Conservation (phyloP, 2,797 vertebrate genomes). For the Sebastes cheni region DNA sequence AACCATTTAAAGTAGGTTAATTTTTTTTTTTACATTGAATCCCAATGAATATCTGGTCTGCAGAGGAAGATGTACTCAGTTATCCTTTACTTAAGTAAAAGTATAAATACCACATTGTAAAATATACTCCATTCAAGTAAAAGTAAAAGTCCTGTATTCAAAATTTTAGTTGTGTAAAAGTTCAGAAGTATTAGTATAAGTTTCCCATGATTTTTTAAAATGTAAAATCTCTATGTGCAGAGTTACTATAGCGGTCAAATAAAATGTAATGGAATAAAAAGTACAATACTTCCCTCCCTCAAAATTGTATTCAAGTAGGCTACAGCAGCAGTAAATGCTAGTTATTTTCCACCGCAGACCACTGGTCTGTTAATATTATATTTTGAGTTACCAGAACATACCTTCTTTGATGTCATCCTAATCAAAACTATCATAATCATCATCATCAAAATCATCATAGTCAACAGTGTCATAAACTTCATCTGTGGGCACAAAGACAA, state of each 20-base stretch:
- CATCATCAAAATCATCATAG: conserved; percentile 79
- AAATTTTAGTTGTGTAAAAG: neutral
- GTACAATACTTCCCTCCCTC: too few relatives aligned
- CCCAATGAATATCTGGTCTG: neutral
- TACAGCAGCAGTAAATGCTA: too few relatives aligned
- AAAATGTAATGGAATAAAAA: neutral
- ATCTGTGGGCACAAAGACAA: conserved; percentile 28
- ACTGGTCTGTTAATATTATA: neutral
- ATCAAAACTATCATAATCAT: conserved; percentile 82
- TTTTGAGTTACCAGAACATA: conserved; percentile 30
- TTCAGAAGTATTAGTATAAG: neutral
- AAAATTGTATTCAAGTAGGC: too few relatives aligned
- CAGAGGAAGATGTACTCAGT: neutral
- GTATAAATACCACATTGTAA: neutral
- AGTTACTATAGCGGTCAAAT: neutral
- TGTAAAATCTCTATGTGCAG: neutral
- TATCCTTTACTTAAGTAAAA: neutral
- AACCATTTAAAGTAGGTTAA: neutral
- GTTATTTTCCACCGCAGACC: too few relatives aligned
- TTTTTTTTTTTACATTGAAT: neutral
- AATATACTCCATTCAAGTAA: neutral
- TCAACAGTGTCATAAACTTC: conserved; percentile 56
- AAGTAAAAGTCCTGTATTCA: neutral
- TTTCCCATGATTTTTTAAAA: neutral
- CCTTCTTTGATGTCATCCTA: conserved; percentile 83